Conservation (phyloP, 1,140 invertebrate species). For the Drosophila ambigua region DNA sequence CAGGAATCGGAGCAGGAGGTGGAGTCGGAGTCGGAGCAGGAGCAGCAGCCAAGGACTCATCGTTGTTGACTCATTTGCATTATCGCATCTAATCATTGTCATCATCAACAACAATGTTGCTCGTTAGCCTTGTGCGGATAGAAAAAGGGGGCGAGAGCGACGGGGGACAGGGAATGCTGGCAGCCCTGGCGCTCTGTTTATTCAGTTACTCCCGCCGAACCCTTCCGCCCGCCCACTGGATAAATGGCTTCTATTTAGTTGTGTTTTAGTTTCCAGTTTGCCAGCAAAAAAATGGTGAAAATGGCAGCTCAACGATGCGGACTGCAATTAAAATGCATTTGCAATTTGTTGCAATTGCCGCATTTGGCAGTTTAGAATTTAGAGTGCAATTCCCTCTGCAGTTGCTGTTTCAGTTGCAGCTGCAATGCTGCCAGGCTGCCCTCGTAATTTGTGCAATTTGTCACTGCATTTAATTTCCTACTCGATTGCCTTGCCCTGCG, state of each 20-base stretch:
- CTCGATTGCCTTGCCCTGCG: conserved; percentile 12
- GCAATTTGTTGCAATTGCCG: conserved; percentile 60
- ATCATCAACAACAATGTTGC: conserved; percentile 79
- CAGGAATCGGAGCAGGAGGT: conserved; percentile 9
- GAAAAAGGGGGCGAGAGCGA: conserved; percentile 1
- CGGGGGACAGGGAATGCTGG: neutral
- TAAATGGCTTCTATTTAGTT: conserved; percentile 44
- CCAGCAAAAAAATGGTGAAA: conserved; percentile 48
- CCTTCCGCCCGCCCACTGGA: conserved; percentile 7
- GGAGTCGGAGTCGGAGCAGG: conserved; percentile 14
- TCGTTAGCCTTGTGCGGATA: conserved; percentile 66
- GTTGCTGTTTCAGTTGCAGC: conserved; percentile 5
- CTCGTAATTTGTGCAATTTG: conserved; percentile 71
- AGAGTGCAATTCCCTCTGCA: conserved; percentile 36
- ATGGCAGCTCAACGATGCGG: conserved; percentile 41
- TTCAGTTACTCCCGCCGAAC: neutral
- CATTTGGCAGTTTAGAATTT: conserved; percentile 47
- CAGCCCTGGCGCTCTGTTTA: neutral
- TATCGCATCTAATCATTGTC: conserved; percentile 83
- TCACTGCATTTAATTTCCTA: conserved; percentile 69
- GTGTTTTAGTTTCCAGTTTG: conserved; percentile 55
- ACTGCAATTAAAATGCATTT: conserved; percentile 76
- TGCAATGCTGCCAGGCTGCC: conserved; percentile 40
- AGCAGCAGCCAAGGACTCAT: conserved; percentile 19
- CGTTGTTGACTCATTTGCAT: conserved; percentile 75